A percentile compares a stretch with the other conserved stretches of the same genome.
phyloP scores from a whole-genome alignment of 2,113 vertebrate genomes.

The Myiozetetes cayanensis region DNA sequence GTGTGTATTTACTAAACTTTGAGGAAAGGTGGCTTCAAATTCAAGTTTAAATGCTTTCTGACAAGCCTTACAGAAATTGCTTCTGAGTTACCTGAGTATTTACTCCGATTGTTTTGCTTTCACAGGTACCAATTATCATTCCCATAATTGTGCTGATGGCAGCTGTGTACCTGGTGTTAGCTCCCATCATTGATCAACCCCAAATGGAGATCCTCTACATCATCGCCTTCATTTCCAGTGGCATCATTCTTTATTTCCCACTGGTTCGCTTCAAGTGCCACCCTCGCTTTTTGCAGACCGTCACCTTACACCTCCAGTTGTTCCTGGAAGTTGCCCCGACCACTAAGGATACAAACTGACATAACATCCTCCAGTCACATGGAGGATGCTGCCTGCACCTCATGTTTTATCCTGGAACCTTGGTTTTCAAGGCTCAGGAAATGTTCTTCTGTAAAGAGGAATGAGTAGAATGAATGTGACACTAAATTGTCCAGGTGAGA shows the following conservation, averaged over 20 bases:
- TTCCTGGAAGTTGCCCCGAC: conserved; percentile 85
- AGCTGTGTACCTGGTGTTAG: conserved; percentile 83
- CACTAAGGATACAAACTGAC: conserved; percentile 69
- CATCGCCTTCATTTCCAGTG: conserved; percentile 81
- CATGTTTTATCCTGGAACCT: neutral
- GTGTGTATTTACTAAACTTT: neutral
- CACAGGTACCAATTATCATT: conserved; percentile 83
- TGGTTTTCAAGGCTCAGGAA: neutral
- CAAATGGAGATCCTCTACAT: conserved; percentile 84
- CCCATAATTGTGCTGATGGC: conserved; percentile 80
- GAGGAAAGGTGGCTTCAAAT: neutral
- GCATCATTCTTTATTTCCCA: conserved; percentile 81
- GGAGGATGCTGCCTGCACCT: neutral
- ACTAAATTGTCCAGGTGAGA: neutral
- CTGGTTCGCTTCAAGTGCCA: conserved; percentile 81
- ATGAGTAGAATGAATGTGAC: neutral
- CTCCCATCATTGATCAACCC: conserved; percentile 82
- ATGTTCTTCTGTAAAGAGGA: neutral
- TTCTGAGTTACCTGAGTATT: neutral
- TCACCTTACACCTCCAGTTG: conserved; percentile 85
- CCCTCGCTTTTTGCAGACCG: conserved; percentile 69
- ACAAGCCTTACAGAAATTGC: neutral
- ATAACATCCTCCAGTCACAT: accelerated
- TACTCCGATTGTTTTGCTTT: neutral
- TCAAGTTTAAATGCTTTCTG: neutral